Base-by-base conservation (phyloP, 2,888 invertebrate genomes). In the Brassicogethes aeneus region DNA sequence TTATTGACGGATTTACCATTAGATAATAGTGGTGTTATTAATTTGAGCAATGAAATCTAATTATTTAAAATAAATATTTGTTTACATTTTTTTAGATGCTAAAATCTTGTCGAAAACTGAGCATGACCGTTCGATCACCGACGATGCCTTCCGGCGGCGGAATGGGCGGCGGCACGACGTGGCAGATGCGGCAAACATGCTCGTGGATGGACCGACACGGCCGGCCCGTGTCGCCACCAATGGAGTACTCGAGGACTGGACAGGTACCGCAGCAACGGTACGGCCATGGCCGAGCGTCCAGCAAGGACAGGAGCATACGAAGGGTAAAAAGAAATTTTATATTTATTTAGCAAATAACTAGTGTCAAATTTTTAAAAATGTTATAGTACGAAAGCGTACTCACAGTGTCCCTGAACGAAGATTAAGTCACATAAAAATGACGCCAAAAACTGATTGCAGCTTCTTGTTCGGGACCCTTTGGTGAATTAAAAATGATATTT, bases 171-270 rank as follows among this genome's bases (percentile, higher is more conserved):
- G 71, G 47, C 59, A 72, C 57, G 52, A 69, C 58, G 12, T 73
- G 70, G 65, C 66, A 71, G 36, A 74, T 78, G 35, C 75, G 85
- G 41, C 89, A 90, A 58, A 86, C 88, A 38, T 94, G 92, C 70
- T 88, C 89, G 43, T 94, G 94, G 94, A 90, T 93, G 80, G 92
- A 94, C 70, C 76, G 90, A 42, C 85, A 87, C 60, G 93, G 93
- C 2, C 74, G 92, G 48, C 88, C 91, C 1, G 90, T 85, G 15
- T 94, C 94, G 16, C 93, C 93, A 37, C 83, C 82, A 14, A 64
- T 75, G 55, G 82, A 82, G 62, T 78, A 76, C 59, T 60, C 70
- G n/a, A 65, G 70, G 41, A 67, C 53, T 56, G 68, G 54, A 51
- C 66, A 51, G 55, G 63, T 31, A 17, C 69, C 72, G 10, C 63